Evolutionary conservation across 2,113 vertebrate genomes (phyloP).

Genomic region (Phalacrocorax carbo): DNA sequence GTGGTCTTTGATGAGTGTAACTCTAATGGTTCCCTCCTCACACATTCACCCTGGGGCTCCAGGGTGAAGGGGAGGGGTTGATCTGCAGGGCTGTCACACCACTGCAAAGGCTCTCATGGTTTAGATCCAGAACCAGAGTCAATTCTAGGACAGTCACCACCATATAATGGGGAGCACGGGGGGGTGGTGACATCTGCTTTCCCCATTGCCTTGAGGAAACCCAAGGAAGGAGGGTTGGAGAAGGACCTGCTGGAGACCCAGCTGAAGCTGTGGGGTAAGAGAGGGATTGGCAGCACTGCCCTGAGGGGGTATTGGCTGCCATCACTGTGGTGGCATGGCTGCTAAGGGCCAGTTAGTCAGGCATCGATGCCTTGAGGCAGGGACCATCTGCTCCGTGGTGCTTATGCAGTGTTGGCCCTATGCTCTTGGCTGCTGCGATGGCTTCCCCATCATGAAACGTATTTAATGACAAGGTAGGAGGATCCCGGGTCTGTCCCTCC

Average conservation of each 20-base stretch:
- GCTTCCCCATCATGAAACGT: neutral
- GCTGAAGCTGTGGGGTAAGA: neutral
- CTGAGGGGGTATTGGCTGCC: neutral
- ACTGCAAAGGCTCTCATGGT: neutral
- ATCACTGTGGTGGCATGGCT: fast-evolving
- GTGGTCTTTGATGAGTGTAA: neutral
- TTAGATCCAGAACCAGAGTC: neutral
- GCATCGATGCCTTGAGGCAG: neutral
- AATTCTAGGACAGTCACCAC: neutral
- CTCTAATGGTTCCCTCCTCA: neutral
- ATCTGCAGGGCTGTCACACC: neutral
- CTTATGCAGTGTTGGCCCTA: neutral
- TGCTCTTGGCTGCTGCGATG: neutral
- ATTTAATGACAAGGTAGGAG: conserved; percentile 7
- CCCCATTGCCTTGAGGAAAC: neutral
- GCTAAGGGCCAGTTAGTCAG: neutral
- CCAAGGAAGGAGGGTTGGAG: neutral
- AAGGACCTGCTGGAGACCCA: neutral
- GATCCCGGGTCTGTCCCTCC: neutral
- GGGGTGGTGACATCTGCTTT: neutral
- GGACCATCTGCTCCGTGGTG: neutral
- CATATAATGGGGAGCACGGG: fast-evolving
- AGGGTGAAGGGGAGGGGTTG: neutral
- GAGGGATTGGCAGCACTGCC: neutral
- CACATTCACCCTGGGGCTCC: neutral